Evolutionary conservation across 2,797 vertebrate genomes (phyloP).

Genomic region (Liasis olivaceus): DNA sequence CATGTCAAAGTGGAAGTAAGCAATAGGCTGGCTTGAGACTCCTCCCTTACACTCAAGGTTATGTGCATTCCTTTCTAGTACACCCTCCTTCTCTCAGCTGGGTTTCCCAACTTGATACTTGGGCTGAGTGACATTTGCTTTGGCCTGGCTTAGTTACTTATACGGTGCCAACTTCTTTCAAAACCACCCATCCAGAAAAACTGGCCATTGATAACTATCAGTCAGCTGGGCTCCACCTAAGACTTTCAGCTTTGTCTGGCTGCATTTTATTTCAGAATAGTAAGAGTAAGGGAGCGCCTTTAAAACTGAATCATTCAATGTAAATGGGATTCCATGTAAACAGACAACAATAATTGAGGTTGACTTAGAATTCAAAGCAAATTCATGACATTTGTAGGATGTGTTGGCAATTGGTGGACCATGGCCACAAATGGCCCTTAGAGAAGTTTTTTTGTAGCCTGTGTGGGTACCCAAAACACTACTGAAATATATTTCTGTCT

Average conservation of each 20-base stretch:
- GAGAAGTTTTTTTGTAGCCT: neutral
- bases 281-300: neutral
- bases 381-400: neutral
- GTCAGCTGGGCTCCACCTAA: neutral
- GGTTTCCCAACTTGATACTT: neutral
- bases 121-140: fast-evolving
- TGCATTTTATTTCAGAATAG: neutral
- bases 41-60: fast-evolving
- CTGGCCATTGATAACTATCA: neutral
- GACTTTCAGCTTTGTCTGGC: neutral
- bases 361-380: neutral
- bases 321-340: neutral
- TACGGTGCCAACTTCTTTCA: neutral
- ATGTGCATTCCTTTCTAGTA: neutral
- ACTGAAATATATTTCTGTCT: neutral
- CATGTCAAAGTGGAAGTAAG: neutral
- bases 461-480: neutral
- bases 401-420: neutral
- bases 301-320: neutral
- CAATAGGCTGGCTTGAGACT: neutral
- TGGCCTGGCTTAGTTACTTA: constrained; percentile 12
- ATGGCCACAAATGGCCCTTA: neutral
- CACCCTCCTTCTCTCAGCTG: constrained; percentile 26
- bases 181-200: constrained; percentile 7
- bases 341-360: neutral